Conservation (phyloP, 2,113 vertebrate species). For the Muntiacus muntjak region DNA sequence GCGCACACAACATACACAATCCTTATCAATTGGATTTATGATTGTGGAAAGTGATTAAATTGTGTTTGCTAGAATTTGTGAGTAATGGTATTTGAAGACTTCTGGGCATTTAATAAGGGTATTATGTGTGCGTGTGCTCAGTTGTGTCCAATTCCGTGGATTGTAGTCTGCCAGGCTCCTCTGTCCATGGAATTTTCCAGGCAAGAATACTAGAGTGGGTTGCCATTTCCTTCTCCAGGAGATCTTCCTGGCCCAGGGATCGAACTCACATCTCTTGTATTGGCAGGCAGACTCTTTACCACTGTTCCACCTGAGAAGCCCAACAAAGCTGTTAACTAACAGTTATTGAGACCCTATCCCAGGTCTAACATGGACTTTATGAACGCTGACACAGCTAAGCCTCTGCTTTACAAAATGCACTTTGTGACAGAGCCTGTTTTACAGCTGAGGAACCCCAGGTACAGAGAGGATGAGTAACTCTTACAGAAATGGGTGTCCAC, state of each 20-base stretch:
- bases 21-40: background rate
- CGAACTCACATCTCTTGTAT: background rate
- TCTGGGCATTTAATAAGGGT: background rate
- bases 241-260: background rate
- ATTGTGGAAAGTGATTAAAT: background rate
- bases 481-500: background rate
- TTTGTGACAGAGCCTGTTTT: background rate
- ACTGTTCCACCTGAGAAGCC: background rate
- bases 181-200: background rate
- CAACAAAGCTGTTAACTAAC: background rate
- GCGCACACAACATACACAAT: background rate
- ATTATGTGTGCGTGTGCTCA: background rate
- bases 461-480: background rate
- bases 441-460: background rate
- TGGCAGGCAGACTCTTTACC: background rate
- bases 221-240: background rate
- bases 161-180: background rate
- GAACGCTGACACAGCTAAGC: background rate
- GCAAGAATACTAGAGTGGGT: background rate
- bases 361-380: background rate
- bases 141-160: background rate
- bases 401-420: background rate
- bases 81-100: background rate
- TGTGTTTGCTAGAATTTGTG: background rate
- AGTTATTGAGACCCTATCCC: background rate